phyloP scores from a whole-genome alignment of 2,113 vertebrate genomes.

The Poeciliopsis retropinna region DNA sequence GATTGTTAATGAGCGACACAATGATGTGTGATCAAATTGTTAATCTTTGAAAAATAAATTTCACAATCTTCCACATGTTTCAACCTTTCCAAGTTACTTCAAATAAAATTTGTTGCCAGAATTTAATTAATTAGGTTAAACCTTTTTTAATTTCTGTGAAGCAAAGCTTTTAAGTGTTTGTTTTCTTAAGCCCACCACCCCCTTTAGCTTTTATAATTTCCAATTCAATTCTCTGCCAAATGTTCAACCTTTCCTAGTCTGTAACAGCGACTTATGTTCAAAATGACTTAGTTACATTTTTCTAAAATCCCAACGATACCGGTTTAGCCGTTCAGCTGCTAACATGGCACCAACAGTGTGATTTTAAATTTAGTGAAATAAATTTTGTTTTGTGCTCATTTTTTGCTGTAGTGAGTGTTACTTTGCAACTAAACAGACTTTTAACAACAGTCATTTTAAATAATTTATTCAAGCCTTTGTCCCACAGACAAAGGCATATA shows the following conservation, averaged over 20 bases:
- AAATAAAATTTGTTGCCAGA: not conserved
- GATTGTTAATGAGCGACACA: too few species aligned
- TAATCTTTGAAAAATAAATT: not conserved
- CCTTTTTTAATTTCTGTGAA: too few species aligned
- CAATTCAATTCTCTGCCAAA: too few species aligned
- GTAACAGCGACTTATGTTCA: not conserved
- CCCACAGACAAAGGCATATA: not conserved
- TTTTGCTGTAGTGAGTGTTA: not conserved
- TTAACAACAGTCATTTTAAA: not conserved
- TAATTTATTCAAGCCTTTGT: slow-evolving; percentile 1
- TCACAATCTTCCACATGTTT: not conserved
- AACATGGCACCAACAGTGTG: too few species aligned
- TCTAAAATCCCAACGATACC: not conserved
- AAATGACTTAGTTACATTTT: not conserved
- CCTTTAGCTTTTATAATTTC: too few species aligned
- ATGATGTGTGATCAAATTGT: not conserved
- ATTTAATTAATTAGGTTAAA: too few species aligned
- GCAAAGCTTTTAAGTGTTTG: too few species aligned
- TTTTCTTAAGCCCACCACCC: too few species aligned
- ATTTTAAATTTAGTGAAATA: not conserved
- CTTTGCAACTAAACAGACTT: not conserved
- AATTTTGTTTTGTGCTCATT: not conserved
- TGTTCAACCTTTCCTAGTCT: not conserved
- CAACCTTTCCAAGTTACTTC: not conserved
- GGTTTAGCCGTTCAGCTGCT: too few species aligned